Percentiles rank a stretch among this genome's conserved stretches.
Conservation (phyloP, 2,797 vertebrate genomes). For the Holocentrus rufus region DNA sequence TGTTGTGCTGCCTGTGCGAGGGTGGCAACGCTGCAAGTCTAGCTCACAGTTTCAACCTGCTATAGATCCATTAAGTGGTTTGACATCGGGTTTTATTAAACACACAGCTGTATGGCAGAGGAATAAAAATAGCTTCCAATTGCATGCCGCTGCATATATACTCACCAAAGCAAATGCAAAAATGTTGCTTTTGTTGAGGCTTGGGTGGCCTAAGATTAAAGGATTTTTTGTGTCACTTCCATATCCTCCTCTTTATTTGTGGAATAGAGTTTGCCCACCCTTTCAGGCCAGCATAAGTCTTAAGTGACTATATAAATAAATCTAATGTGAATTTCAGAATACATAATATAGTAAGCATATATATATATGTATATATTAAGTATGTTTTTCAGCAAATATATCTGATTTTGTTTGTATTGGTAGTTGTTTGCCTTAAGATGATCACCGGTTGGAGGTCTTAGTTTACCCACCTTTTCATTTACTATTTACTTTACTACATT, state of each 20-base stretch:
- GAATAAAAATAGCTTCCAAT: background rate
- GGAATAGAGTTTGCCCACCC: slow-evolving; percentile 41
- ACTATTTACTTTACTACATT: slow-evolving; percentile 17
- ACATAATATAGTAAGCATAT: slow-evolving; percentile 15
- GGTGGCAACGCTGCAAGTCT: slow-evolving; percentile 28
- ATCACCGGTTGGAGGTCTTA: slow-evolving; percentile 21
- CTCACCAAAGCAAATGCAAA: slow-evolving; percentile 5
- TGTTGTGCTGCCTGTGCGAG: slow-evolving; percentile 14
- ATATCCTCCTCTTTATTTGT: slow-evolving; percentile 31
- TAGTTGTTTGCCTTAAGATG: slow-evolving; percentile 9
- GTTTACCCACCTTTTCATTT: slow-evolving; percentile 34
- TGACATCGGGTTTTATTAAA: slow-evolving; percentile 31
- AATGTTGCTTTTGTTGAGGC: slow-evolving; percentile 13
- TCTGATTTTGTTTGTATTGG: background rate
- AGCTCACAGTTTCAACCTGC: slow-evolving; percentile 20
- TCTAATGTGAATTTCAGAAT: slow-evolving; percentile 29
- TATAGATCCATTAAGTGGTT: slow-evolving; percentile 38
- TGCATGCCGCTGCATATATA: slow-evolving; percentile 25
- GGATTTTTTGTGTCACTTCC: slow-evolving; percentile 12
- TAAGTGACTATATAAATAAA: background rate
- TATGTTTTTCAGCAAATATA: slow-evolving; percentile 18
- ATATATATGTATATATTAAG: no score
- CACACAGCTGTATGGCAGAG: slow-evolving; percentile 18
- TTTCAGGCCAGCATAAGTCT: slow-evolving; percentile 2
- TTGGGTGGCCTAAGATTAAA: slow-evolving; percentile 12